Evolutionary conservation across 92 coral and sea anemone species (phyloP).

Genomic region (Galaxea fascicularis): DNA sequence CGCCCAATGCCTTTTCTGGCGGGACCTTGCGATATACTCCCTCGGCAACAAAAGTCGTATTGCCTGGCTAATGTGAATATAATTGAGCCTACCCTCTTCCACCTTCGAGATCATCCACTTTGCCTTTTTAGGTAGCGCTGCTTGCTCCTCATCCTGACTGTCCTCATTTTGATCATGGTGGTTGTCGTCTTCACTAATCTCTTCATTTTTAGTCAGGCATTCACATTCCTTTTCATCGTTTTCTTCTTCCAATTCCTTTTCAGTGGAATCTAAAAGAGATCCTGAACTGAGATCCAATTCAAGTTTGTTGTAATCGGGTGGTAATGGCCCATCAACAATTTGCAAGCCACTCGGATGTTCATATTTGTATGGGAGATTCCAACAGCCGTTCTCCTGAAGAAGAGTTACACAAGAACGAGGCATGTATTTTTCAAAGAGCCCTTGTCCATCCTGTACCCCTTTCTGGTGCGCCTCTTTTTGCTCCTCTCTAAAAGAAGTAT

Average conservation of each 20-base stretch:
- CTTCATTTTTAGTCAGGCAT: too few species aligned
- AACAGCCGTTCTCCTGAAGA: background rate
- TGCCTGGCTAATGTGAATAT: slow-evolving; percentile 58
- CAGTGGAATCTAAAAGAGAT: background rate
- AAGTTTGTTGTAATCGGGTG: slow-evolving; percentile 33
- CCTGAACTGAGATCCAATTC: slow-evolving; percentile 23
- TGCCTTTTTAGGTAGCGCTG: background rate
- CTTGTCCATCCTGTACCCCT: slow-evolving; percentile 40
- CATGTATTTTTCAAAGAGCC: slow-evolving; percentile 57
- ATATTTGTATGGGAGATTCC: slow-evolving; percentile 55
- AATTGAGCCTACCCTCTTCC: slow-evolving; percentile 16
- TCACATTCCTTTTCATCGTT: slow-evolving; percentile 29
- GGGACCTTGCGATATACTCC: too few species aligned
- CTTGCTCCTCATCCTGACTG: background rate
- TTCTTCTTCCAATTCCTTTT: background rate
- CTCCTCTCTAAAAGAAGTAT: background rate
- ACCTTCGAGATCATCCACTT: slow-evolving; percentile 36
- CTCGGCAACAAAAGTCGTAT: too few species aligned
- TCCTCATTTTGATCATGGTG: background rate
- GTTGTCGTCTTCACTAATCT: background rate
- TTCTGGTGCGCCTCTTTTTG: background rate
- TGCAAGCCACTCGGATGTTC: slow-evolving; percentile 40
- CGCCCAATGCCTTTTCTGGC: slow-evolving; percentile 67
- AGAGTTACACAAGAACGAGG: slow-evolving; percentile 8
- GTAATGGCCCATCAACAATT: slow-evolving; percentile 26